Conservation (phyloP, 2,113 vertebrate genomes). For the Phylloscopus trochilus region DNA sequence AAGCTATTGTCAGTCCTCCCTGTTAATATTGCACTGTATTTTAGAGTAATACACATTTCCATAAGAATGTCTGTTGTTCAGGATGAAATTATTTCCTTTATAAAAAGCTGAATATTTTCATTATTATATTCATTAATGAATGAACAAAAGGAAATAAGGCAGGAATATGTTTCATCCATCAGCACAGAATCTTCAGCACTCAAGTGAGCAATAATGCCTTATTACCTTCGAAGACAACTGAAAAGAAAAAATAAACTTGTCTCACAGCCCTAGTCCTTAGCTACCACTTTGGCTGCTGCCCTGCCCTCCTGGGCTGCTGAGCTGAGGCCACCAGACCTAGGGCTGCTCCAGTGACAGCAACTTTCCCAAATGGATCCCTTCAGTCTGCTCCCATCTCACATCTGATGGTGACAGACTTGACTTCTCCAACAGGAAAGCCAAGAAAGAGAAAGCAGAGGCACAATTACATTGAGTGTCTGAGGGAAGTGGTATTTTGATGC, state of each 20-base stretch:
- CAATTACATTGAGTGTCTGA: not conserved
- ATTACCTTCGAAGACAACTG: not conserved
- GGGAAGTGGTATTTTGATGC: not conserved
- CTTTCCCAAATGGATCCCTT: not conserved
- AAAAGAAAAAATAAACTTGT: not conserved
- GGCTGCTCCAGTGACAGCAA: not conserved
- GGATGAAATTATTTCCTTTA: not conserved
- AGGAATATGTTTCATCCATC: not conserved
- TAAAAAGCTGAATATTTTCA: not conserved
- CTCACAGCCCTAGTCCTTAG: not conserved
- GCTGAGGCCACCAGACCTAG: accelerated
- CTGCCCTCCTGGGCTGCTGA: accelerated
- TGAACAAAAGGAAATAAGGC: not conserved
- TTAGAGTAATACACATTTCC: not conserved
- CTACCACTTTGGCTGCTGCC: not conserved
- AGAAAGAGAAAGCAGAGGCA: not conserved
- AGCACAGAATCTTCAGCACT: not conserved
- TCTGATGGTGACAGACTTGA: not conserved
- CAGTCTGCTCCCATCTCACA: no score
- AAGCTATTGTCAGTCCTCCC: not conserved
- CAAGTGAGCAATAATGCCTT: not conserved
- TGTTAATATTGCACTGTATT: not conserved
- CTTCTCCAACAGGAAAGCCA: not conserved
- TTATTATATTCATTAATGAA: not conserved
- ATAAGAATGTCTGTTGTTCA: not conserved